Evolutionary conservation across 2,113 vertebrate genomes (phyloP), one percentile per base, ranked within the genome.

Genomic region (Australoheros scitulus): DNA sequence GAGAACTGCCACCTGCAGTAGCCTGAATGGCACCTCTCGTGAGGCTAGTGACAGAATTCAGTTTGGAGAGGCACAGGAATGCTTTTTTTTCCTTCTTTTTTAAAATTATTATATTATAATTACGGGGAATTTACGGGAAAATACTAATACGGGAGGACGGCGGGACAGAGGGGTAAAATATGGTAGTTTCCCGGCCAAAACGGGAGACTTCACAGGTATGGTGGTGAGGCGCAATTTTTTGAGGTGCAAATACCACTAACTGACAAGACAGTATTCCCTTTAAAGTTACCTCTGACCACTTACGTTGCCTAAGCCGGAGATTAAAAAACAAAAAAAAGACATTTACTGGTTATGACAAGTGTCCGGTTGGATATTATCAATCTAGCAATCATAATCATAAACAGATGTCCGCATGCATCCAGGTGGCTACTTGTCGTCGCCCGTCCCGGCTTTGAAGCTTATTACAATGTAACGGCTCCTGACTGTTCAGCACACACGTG

Each of bases 381-480:
- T 87, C 77, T 43, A 84, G 52, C 82, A 61, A 59, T 57, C 26
- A 89, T 86, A 76, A 89, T 89, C 64, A 79, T n/a, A 26, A 85
- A 80, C 92, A 92, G 90, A 87, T 89, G 85, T 78, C 68, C 24
- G 63, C 17, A 15, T 24, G 11, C 79, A 38, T 88, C 87, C 87
- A 93, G 90, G 65, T 91, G 91, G 79, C 60, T 77, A 6, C 36
- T 68, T 55, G 50, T 74, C 60, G 17, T 63, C 24, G 63, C 20
- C 22, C 5, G 61, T 70, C 32, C 34, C 34, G 7, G 47, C 20
- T 76, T 70, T n/a, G 80, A 3, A 41, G 41, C 14, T 76, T 29
- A 34, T 22, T 38, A 61, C 61, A 41, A 47, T 15, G 11, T 26
- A 81, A 83, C 77, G 43, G 26, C 22, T 80, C 26, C 72, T 41